Percentiles rank a stretch among this genome's conserved stretches.
phyloP scores from a whole-genome alignment of 2,888 invertebrate species.

The Adela reaumurella region DNA sequence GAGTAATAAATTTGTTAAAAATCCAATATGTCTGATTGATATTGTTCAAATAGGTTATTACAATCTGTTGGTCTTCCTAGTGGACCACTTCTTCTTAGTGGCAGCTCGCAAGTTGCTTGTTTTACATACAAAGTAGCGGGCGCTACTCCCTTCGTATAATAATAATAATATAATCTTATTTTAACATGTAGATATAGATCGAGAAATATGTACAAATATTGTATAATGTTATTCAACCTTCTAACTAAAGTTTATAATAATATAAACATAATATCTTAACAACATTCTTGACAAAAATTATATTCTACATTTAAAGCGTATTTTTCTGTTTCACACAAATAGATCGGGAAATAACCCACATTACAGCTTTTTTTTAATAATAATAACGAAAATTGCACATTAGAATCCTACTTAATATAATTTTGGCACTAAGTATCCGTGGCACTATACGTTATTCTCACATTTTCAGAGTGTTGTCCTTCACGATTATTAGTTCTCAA shows the following conservation, averaged over 20 bases:
- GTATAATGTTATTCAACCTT: not conserved
- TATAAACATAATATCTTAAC: not conserved
- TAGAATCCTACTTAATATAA: constrained; percentile 51
- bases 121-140: too few species aligned
- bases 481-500: constrained; percentile 40
- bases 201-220: constrained; percentile 1
- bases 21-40: constrained; percentile 48
- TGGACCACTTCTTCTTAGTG: not conserved
- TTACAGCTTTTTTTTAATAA: constrained; percentile 12
- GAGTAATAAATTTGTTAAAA: constrained; percentile 21
- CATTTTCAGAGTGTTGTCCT: constrained; percentile 34
- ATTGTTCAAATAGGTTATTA: constrained; percentile 19
- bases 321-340: constrained; percentile 43
- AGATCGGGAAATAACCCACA: constrained; percentile 37
- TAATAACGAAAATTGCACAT: constrained; percentile 52
- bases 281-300: constrained; percentile 17
- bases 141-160: not conserved
- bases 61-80: not conserved
- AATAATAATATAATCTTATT: not conserved
- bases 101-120: too few species aligned
- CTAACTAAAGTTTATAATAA: not conserved
- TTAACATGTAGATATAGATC: not conserved
- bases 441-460: constrained; percentile 51
- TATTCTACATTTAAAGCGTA: constrained; percentile 49
- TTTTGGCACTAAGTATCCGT: constrained; percentile 66